A percentile compares a stretch with the other conserved stretches of the same genome.
Evolutionary conservation across 2,113 vertebrate species (phyloP).

Genomic region (Motacilla alba): DNA sequence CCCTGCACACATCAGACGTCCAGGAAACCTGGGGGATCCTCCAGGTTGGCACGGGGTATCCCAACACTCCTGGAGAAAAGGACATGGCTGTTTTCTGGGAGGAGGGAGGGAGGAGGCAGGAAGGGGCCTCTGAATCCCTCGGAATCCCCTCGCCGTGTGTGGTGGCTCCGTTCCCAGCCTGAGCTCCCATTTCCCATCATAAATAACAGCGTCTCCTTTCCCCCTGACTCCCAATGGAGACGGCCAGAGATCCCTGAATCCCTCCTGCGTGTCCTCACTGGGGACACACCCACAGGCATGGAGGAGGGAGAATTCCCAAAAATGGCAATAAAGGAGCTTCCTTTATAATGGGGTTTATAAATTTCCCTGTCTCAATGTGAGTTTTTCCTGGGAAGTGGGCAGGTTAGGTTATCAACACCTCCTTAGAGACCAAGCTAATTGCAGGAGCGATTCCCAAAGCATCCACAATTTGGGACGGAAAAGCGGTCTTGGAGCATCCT

Average conservation of each 20-base stretch:
- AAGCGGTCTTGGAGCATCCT: neutral
- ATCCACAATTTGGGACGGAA: neutral
- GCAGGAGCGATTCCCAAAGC: neutral
- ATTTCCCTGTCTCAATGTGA: neutral
- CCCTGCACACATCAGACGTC: rapidly evolving
- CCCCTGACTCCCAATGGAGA: rapidly evolving
- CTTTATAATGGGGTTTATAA: rapidly evolving
- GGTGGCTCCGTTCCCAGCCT: neutral
- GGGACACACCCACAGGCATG: neutral
- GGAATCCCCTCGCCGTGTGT: neutral
- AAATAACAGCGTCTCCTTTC: neutral
- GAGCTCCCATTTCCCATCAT: neutral
- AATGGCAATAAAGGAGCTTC: neutral
- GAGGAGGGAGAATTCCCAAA: neutral
- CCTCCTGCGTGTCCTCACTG: neutral
- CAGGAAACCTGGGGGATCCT: neutral
- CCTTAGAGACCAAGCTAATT: neutral
- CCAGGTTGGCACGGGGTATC: rapidly evolving
- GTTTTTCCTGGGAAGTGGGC: neutral
- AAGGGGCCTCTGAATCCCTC: neutral
- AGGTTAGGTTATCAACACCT: neutral
- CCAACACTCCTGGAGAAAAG: neutral
- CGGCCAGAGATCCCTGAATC: neutral
- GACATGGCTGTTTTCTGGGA: neutral
- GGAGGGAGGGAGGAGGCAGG: neutral